Base-by-base conservation (phyloP, 2,888 invertebrate genomes). In the Stenodema calcarata region DNA sequence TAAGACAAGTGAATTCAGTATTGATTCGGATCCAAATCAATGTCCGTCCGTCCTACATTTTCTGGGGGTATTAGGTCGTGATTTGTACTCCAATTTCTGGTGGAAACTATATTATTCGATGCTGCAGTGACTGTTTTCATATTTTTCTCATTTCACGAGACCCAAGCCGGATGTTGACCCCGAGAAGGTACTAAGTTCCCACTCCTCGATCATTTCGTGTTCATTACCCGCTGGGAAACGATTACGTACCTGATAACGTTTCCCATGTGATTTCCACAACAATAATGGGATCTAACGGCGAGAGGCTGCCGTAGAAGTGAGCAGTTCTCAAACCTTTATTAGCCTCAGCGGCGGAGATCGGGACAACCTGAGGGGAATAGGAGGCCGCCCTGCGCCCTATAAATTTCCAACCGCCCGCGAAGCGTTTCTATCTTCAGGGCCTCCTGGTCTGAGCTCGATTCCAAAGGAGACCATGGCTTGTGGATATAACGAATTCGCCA, bases 151-250 rank as follows among this genome's bases (percentile, higher is more conserved):
- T 41, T 73, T 73, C 30, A 3, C 6, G 35, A 73, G 27, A 73
- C 73, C 35, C 73, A 18, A 73, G 23, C 16, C 78, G 80, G 80
- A 54, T 80, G 54, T 80, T 80, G 80, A 80, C 80, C 80, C 50
- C 80, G 80, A 16, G 11, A 27, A 30, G 50, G 50, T 50, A 35
- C 50, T n/a, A 9, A 12, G 27, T 54, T 35, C 80, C 54, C 44
- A 54, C 80, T 80, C 54, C 30, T 30, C 50, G 9, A n/a, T 16
- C 23, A 23, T 50, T 28, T 12, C 54, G 50, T 54, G 80, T 80
- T 80, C 80, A 80, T 80, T 80, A 80, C 80, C 50, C 30, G 28
- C 30, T 80, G 80, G 80, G 80, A 80, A 80, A 80, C 80, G 80
- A 80, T 80, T 80, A 80, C 54, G 54, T 50, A 12, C 30, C 54